phyloP scores from a whole-genome alignment of 2,113 vertebrate species.

The Sus scrofa region DNA sequence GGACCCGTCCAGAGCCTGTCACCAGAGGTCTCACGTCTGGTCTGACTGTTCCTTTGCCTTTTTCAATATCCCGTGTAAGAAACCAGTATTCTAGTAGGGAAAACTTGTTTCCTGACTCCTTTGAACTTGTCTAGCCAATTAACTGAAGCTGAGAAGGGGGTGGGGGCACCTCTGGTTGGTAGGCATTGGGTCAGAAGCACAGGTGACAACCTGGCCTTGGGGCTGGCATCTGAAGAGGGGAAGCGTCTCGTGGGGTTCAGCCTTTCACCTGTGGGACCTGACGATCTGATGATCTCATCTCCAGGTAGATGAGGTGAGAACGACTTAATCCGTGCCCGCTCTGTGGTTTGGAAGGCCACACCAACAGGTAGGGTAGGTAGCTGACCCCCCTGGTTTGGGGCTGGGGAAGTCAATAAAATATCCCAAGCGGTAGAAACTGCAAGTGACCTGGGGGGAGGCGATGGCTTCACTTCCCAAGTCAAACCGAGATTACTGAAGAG shows the following conservation, averaged over 20 bases:
- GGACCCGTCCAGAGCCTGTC: neutral
- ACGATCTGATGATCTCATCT: too few species aligned
- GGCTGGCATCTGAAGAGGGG: too few species aligned
- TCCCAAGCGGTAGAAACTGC: too few species aligned
- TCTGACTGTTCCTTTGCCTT: neutral
- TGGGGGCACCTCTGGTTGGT: too few species aligned
- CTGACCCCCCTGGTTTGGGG: neutral
- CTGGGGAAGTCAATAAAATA: neutral
- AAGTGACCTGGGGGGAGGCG: neutral
- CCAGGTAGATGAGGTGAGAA: neutral
- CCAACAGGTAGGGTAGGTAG: fast-evolving
- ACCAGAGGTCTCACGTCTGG: neutral
- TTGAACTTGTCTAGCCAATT: too few species aligned
- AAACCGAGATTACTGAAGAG: neutral
- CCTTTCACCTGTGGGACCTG: neutral
- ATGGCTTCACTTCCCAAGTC: neutral
- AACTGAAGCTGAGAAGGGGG: too few species aligned
- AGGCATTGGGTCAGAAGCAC: too few species aligned
- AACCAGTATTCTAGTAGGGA: too few species aligned
- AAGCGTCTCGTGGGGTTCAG: too few species aligned
- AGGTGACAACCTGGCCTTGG: too few species aligned
- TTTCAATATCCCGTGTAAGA: neutral
- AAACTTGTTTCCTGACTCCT: neutral
- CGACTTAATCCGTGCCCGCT: too few species aligned
- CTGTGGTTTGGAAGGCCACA: neutral